Evolutionary conservation across 2,888 invertebrate genomes (phyloP).

Genomic region (Diarsia brunnea): DNA sequence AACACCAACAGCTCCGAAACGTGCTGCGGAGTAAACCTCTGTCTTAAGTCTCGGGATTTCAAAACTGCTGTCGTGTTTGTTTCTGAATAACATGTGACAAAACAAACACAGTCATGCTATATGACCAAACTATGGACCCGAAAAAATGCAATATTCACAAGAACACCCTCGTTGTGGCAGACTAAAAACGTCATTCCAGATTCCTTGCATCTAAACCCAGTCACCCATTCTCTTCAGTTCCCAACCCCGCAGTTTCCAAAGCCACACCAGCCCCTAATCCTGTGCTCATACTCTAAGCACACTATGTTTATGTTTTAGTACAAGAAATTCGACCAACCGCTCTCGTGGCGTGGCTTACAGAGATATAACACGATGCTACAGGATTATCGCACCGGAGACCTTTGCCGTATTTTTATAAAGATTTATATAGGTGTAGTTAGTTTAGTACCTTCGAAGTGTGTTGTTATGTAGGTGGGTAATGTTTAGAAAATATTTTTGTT

Average conservation of each 20-base stretch:
- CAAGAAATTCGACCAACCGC: slow-evolving; percentile 65
- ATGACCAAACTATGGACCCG: background rate
- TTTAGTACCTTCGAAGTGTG: slow-evolving; percentile 3
- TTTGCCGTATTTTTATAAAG: slow-evolving; percentile 55
- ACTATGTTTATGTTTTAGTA: slow-evolving; percentile 67
- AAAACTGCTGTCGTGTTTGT: background rate
- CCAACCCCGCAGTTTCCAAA: slow-evolving; percentile 38
- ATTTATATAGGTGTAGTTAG: slow-evolving; percentile 43
- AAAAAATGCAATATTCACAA: background rate
- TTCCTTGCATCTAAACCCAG: background rate
- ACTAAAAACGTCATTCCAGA: background rate
- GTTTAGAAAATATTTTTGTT: background rate
- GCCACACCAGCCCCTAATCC: slow-evolving; percentile 63
- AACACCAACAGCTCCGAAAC: background rate
- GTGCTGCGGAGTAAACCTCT: background rate
- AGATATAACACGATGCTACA: slow-evolving; percentile 64
- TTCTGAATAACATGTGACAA: background rate
- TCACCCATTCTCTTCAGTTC: background rate
- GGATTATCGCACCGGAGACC: slow-evolving; percentile 59
- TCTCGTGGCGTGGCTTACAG: slow-evolving; percentile 55
- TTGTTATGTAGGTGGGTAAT: background rate
- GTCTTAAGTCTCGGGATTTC: background rate
- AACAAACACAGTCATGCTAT: too few relatives aligned
- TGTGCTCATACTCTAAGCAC: slow-evolving; percentile 63
- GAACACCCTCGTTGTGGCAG: too few relatives aligned